These are phyloP conservation scores for Hetaerina titia DNA, from an alignment of 2,888 invertebrate genomes.

Conservation along the genomic window DNA sequence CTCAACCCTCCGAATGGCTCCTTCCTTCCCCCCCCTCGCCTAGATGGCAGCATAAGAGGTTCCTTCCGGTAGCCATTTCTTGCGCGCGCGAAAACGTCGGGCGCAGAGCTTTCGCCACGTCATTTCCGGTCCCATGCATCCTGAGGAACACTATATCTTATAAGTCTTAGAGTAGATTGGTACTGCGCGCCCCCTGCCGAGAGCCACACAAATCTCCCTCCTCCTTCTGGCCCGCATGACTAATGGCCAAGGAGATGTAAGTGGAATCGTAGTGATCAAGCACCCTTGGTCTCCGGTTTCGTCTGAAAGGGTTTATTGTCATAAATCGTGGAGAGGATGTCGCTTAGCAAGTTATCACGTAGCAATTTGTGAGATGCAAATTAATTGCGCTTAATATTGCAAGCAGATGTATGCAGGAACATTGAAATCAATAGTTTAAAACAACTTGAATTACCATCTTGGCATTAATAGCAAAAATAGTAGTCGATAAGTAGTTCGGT, in stretches of 20 bases:
- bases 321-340: conserved; percentile 14
- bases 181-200: neutral
- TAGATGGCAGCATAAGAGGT: conserved; percentile 44
- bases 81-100: conserved; percentile 30
- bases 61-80: conserved; percentile 51
- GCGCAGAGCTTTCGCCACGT: conserved; percentile 48
- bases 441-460: too few relatives aligned
- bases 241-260: conserved; percentile 50
- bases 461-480: too few relatives aligned
- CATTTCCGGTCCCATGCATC: conserved; percentile 64
- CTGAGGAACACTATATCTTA: conserved; percentile 55
- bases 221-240: neutral
- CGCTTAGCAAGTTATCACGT: neutral
- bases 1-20: neutral
- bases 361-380: conserved; percentile 24
- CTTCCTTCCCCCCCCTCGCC: neutral
- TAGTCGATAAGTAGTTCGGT: too few relatives aligned
- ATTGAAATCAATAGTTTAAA: neutral
- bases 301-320: conserved; percentile 35
- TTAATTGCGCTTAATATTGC: neutral
- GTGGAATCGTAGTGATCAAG: conserved; percentile 30
- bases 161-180: conserved; percentile 55
- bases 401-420: neutral
- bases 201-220: neutral
- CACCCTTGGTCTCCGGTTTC: neutral